These are phyloP conservation scores for Nibea albiflora DNA, from an alignment of 2,113 vertebrate genomes.

Conservation along the genomic window DNA sequence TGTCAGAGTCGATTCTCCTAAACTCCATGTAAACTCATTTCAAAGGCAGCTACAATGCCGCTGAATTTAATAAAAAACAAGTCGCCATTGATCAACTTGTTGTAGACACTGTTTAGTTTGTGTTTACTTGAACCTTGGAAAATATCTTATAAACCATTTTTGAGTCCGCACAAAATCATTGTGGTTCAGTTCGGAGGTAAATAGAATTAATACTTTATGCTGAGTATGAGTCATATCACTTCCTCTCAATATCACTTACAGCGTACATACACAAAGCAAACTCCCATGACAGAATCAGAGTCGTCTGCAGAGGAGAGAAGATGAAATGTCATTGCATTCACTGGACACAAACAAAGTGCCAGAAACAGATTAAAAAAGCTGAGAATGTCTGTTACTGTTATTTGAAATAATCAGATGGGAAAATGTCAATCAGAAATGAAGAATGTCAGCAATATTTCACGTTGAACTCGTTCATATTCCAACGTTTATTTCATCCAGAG, in stretches of 20 bases:
- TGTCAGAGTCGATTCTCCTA: constrained; percentile 83
- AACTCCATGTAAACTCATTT: constrained; percentile 83
- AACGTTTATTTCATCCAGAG: constrained; percentile 18
- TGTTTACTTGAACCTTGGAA: constrained; percentile 69
- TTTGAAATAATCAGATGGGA: constrained; percentile 56
- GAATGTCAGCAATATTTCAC: constrained; percentile 23
- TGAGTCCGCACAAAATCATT: constrained; percentile 55
- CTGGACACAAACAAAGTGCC: constrained; percentile 52
- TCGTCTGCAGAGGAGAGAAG: constrained; percentile 42
- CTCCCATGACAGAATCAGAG: constrained; percentile 60
- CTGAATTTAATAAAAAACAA: constrained; percentile 79
- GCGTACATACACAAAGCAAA: constrained; percentile 51
- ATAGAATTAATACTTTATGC: constrained; percentile 76
- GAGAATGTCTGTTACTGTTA: constrained; percentile 36
- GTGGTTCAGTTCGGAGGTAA: constrained; percentile 63
- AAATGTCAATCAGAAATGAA: constrained; percentile 45
- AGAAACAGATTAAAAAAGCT: constrained; percentile 54
- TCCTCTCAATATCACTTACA: constrained; percentile 70
- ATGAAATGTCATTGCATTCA: constrained; percentile 58
- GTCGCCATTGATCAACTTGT: constrained; percentile 85
- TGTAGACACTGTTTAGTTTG: constrained; percentile 76
- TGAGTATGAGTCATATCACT: constrained; percentile 67
- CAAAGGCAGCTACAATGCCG: constrained; percentile 76
- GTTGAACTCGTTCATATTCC: constrained; percentile 29
- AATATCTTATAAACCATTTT: constrained; percentile 65